Conservation (phyloP, 2,888 invertebrate genomes). For the Cactoblastis cactorum region DNA sequence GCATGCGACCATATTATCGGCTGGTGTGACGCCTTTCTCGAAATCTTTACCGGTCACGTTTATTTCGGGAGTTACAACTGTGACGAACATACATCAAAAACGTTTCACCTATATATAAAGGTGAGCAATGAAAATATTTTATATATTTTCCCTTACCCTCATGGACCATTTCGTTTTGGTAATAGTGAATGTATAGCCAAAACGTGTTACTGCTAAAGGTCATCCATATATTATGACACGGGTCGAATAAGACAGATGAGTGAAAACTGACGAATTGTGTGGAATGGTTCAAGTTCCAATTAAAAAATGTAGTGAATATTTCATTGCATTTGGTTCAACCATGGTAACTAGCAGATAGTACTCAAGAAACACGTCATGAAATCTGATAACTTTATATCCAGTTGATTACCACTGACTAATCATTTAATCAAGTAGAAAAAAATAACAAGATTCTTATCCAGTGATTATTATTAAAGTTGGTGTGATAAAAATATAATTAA, state of each 20-base stretch:
- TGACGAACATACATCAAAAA: conserved; percentile 23
- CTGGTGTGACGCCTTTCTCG: conserved; percentile 56
- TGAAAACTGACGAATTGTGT: conserved; percentile 6
- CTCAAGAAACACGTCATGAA: not conserved
- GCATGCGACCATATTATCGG: conserved; percentile 45
- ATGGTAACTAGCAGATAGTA: too few relatives aligned
- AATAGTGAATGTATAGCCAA: conserved; percentile 1
- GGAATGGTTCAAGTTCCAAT: too few relatives aligned
- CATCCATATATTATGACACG: conserved; percentile 7
- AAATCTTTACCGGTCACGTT: conserved; percentile 59
- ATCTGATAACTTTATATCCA: not conserved
- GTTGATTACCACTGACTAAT: not conserved
- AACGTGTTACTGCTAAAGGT: not conserved
- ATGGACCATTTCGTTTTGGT: not conserved
- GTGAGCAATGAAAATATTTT: not conserved
- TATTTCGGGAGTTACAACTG: conserved; percentile 56
- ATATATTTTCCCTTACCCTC: not conserved
- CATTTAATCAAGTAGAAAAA: not conserved
- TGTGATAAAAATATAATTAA: not conserved
- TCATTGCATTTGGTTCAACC: too few relatives aligned
- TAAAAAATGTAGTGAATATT: too few relatives aligned
- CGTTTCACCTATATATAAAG: conserved; percentile 16
- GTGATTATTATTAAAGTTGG: not conserved
- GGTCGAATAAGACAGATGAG: conserved; percentile 4
- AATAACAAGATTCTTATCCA: not conserved